Conservation (phyloP, 2,888 invertebrate species). For the Erebia ligea region DNA sequence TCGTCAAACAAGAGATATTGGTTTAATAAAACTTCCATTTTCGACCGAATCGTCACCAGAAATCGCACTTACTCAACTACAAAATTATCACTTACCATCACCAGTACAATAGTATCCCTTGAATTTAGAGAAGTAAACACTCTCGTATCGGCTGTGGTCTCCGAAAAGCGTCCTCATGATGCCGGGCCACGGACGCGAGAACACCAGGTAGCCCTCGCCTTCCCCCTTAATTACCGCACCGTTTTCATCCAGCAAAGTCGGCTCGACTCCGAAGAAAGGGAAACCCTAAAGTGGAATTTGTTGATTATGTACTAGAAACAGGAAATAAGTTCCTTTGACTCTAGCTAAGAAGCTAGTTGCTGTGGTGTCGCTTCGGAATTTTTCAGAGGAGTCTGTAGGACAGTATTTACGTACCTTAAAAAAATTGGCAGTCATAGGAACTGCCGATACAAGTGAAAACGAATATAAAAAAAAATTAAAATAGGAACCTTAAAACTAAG, state of each 20-base stretch:
- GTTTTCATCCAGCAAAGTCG: constrained; percentile 93
- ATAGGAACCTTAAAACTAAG: too few relatives aligned
- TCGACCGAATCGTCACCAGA: too few relatives aligned
- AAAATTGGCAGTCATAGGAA: too few relatives aligned
- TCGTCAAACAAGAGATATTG: not conserved
- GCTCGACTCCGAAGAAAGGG: constrained; percentile 98
- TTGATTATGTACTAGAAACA: not conserved
- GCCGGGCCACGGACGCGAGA: constrained; percentile 98
- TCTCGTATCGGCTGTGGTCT: constrained; percentile 94
- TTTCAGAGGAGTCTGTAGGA: too few relatives aligned
- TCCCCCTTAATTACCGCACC: constrained; percentile 93
- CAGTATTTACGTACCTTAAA: too few relatives aligned
- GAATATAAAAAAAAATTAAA: too few relatives aligned
- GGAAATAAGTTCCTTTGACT: not conserved
- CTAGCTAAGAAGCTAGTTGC: not conserved
- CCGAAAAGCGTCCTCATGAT: constrained; percentile 97
- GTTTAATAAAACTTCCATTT: too few relatives aligned
- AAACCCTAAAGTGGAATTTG: constrained; percentile 85
- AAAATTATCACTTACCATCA: constrained; percentile 87
- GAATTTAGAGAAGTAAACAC: constrained; percentile 97
- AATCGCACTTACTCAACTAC: not conserved
- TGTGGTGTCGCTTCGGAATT: too few relatives aligned
- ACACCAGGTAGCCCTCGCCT: constrained; percentile 97
- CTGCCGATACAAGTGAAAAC: too few relatives aligned
- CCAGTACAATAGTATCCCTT: constrained; percentile 99